These are phyloP conservation scores for Chinchilla lanigera DNA, from an alignment of 2,113 vertebrate genomes.

Conservation along the genomic window DNA sequence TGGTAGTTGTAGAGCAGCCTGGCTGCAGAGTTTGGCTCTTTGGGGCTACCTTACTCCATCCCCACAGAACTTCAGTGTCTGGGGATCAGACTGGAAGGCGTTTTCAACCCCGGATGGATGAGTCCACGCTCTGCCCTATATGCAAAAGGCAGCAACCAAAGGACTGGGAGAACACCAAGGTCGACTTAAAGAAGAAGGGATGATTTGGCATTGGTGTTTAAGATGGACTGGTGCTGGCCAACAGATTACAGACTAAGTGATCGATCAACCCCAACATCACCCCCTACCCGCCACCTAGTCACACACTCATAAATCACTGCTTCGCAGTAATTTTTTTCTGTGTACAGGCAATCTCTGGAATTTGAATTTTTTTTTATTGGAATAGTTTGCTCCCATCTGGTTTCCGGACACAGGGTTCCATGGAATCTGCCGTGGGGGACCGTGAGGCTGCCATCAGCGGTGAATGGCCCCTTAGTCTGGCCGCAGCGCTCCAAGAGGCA, in stretches of 20 bases:
- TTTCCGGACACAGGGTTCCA: conserved; percentile 40
- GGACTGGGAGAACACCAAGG: neutral
- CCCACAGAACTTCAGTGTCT: neutral
- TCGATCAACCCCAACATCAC: neutral
- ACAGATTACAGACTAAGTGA: neutral
- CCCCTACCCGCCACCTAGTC: neutral
- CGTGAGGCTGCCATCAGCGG: neutral
- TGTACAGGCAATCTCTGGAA: conserved; percentile 29
- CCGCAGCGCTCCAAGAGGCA: neutral
- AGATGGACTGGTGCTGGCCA: neutral
- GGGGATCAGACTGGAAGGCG: neutral
- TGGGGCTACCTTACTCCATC: too few relatives aligned
- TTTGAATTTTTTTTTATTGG: conserved; percentile 56
- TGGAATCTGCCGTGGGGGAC: neutral
- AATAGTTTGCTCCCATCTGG: conserved; percentile 58
- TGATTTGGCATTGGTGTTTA: neutral
- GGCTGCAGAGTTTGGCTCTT: neutral
- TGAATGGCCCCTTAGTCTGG: conserved; percentile 57
- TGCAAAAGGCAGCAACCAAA: neutral
- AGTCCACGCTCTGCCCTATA: neutral
- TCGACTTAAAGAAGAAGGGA: neutral
- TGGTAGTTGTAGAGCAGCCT: neutral
- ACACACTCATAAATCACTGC: neutral
- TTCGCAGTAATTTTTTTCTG: neutral
- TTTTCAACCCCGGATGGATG: neutral